These are phyloP conservation scores for Lipophrys pholis DNA, from an alignment of 2,113 vertebrate species.

Conservation along the genomic window DNA sequence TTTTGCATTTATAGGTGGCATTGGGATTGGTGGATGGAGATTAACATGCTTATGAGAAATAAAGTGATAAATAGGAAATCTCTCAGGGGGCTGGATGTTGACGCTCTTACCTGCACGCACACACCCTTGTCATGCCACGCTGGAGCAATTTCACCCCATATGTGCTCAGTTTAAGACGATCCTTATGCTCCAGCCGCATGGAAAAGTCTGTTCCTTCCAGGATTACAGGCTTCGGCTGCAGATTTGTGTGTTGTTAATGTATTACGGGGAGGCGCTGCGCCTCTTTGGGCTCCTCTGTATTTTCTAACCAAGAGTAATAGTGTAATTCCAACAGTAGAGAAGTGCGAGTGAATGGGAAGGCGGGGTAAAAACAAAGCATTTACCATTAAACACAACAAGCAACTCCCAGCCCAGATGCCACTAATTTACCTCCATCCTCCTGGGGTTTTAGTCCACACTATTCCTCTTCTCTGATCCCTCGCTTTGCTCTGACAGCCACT, in stretches of 20 bases:
- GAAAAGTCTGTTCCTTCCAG: conserved; percentile 43
- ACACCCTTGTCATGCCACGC: background rate
- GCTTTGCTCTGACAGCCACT: conserved; percentile 69
- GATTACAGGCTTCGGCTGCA: conserved; percentile 49
- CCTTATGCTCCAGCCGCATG: conserved; percentile 27
- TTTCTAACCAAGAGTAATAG: conserved; percentile 46
- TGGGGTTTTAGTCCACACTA: conserved; percentile 47
- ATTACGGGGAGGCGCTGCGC: conserved; percentile 24
- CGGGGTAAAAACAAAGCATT: conserved; percentile 57
- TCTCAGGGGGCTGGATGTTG: background rate
- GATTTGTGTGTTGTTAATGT: conserved; percentile 41
- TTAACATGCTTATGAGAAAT: conserved; percentile 35
- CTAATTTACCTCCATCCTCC: conserved; percentile 62
- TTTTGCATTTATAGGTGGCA: conserved; percentile 5
- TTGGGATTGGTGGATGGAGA: conserved; percentile 40
- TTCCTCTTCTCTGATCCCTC: conserved; percentile 62
- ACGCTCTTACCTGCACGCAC: background rate
- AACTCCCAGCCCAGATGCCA: conserved; percentile 48
- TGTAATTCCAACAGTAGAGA: conserved; percentile 34
- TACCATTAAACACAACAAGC: conserved; percentile 61
- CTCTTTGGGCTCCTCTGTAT: conserved; percentile 14
- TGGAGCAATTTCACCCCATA: conserved; percentile 21
- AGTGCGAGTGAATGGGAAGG: background rate
- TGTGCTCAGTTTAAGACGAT: conserved; percentile 36
- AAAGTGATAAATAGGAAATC: conserved; percentile 35